Conservation (phyloP, 2,113 vertebrate species). For the Turdus rufiventris region DNA sequence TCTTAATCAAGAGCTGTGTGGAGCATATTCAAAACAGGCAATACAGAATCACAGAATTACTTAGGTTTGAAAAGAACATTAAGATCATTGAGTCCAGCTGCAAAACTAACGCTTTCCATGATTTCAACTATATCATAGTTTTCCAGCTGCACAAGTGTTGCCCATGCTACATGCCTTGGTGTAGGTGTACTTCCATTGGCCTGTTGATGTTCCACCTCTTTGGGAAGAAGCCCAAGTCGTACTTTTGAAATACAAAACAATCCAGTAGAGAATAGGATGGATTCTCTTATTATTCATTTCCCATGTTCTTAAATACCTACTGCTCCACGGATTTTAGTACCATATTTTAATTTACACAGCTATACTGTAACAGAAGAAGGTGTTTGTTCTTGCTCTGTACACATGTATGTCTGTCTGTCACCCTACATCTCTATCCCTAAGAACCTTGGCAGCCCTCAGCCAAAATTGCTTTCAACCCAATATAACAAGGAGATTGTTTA, state of each 20-base stretch:
- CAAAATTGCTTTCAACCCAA: not conserved
- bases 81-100: not conserved
- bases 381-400: not conserved
- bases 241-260: not conserved
- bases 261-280: not conserved
- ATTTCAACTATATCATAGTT: not conserved
- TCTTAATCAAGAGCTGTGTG: not conserved
- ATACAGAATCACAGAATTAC: not conserved
- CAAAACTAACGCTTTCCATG: not conserved
- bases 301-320: not conserved
- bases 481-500: not conserved
- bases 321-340: not conserved
- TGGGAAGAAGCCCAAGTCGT: not conserved
- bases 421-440: not conserved
- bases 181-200: not conserved
- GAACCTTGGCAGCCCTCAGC: not conserved
- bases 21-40: not conserved
- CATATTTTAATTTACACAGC: not conserved
- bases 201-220: not conserved
- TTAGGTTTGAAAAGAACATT: not conserved
- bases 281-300: not conserved
- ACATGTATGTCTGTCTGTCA: not conserved
- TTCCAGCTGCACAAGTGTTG: not conserved
- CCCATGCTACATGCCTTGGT: not conserved
- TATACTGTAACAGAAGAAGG: not conserved